Conservation (phyloP, 2,797 vertebrate species). For the Natrix natrix region DNA sequence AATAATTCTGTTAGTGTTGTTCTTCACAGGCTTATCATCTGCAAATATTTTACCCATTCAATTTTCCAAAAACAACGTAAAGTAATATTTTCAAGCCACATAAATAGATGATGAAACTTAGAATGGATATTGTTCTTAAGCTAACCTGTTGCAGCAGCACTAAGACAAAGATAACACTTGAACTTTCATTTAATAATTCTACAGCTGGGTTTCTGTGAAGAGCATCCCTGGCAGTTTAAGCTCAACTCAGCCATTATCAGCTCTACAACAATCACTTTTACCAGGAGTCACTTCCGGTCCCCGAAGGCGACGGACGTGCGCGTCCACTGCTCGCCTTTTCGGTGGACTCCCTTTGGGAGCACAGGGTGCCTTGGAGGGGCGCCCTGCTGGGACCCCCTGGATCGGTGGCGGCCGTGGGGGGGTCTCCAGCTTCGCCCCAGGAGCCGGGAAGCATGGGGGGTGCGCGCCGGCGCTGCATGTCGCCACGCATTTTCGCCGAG, state of each 20-base stretch:
- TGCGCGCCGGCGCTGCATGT: too few species aligned
- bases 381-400: too few species aligned
- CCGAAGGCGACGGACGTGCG: too few species aligned
- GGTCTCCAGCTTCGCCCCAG: too few species aligned
- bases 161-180: background rate
- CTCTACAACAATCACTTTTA: background rate
- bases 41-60: constrained; percentile 2
- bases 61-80: background rate
- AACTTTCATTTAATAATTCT: constrained; percentile 10
- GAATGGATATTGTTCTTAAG: constrained; percentile 7
- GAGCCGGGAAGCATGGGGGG: too few species aligned
- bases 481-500: too few species aligned
- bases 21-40: background rate
- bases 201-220: constrained; percentile 14
- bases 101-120: background rate
- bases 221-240: background rate
- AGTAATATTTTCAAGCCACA: background rate
- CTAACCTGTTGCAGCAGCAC: background rate
- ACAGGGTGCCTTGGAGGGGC: too few species aligned
- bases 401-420: too few species aligned
- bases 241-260: background rate
- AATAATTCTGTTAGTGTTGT: background rate
- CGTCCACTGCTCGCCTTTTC: too few species aligned
- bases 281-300: too few species aligned
- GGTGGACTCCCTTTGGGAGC: too few species aligned